These are phyloP conservation scores for Pteria penguin DNA, from an alignment of 2,888 invertebrate genomes.

Conservation along the genomic window DNA sequence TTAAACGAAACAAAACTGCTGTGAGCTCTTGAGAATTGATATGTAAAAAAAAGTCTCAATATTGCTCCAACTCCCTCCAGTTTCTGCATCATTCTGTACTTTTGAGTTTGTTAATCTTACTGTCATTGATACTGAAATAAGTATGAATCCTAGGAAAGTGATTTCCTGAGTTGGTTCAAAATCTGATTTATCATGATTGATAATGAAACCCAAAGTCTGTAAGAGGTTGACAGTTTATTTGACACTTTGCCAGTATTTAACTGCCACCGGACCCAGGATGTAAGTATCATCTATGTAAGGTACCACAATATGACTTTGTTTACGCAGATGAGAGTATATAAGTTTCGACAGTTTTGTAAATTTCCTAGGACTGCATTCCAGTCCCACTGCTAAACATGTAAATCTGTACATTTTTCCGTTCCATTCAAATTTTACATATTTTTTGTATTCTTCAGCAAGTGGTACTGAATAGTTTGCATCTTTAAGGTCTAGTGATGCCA, in stretches of 20 bases:
- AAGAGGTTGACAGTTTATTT: slow-evolving; percentile 10
- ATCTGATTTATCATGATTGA: slow-evolving; percentile 42
- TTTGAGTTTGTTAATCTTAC: slow-evolving; percentile 25
- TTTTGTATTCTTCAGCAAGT: slow-evolving; percentile 26
- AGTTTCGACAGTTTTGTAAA: slow-evolving; percentile 43
- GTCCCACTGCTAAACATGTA: slow-evolving; percentile 28
- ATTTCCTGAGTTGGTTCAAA: slow-evolving; percentile 34
- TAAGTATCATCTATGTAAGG: slow-evolving; percentile 47
- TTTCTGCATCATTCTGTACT: not conserved
- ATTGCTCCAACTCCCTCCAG: slow-evolving; percentile 21
- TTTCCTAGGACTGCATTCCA: slow-evolving; percentile 10
- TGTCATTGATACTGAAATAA: slow-evolving; percentile 42
- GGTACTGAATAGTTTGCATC: slow-evolving; percentile 49
- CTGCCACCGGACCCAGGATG: not conserved
- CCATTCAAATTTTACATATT: slow-evolving; percentile 46
- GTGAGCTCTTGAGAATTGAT: slow-evolving; percentile 27
- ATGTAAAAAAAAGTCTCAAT: slow-evolving; percentile 1
- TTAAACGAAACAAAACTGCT: slow-evolving; percentile 19
- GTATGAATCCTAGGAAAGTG: slow-evolving; percentile 32
- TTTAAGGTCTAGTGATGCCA: slow-evolving; percentile 43
- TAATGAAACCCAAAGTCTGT: slow-evolving; percentile 34
- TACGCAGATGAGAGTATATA: slow-evolving; percentile 31
- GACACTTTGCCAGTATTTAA: slow-evolving; percentile 9
- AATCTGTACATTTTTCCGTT: slow-evolving; percentile 23
- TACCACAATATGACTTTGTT: slow-evolving; percentile 16